Conservation (phyloP, 2,797 vertebrate genomes). For the Pseudomugil tenellus region DNA sequence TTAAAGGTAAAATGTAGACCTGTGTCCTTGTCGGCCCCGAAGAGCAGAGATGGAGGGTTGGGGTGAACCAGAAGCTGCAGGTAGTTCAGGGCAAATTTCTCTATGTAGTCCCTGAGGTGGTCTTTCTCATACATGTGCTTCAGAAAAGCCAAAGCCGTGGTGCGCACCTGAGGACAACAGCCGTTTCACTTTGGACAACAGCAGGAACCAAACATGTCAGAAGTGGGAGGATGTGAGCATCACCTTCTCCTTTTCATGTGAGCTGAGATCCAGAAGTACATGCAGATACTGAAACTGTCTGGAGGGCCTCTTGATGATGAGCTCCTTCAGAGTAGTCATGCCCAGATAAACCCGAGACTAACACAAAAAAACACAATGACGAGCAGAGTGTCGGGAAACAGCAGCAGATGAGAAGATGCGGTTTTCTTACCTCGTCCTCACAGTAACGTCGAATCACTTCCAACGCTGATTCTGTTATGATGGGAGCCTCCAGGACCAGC, state of each 20-base stretch:
- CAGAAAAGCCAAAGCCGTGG: slow-evolving; percentile 91
- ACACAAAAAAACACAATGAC: neutral
- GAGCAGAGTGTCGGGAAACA: accelerated
- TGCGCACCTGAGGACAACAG: slow-evolving; percentile 84
- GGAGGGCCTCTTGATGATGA: slow-evolving; percentile 91
- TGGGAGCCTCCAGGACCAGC: slow-evolving; percentile 91
- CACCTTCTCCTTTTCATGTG: slow-evolving; percentile 95
- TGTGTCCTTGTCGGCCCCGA: slow-evolving; percentile 95
- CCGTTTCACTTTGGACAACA: neutral
- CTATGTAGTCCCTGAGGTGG: slow-evolving; percentile 91
- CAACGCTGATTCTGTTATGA: slow-evolving; percentile 91
- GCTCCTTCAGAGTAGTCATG: slow-evolving; percentile 93
- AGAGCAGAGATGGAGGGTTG: slow-evolving; percentile 92
- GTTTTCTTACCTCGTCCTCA: slow-evolving; percentile 89
- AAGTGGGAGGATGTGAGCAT: accelerated
- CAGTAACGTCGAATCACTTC: slow-evolving; percentile 97
- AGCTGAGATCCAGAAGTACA: slow-evolving; percentile 93
- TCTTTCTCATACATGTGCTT: slow-evolving; percentile 96
- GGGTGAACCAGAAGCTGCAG: slow-evolving; percentile 97
- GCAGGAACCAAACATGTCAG: too few relatives aligned
- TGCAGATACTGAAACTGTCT: slow-evolving; percentile 96
- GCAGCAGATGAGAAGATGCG: neutral
- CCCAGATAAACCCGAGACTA: slow-evolving; percentile 95
- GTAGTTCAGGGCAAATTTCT: slow-evolving; percentile 96
- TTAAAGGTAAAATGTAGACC: slow-evolving; percentile 72